phyloP scores from a whole-genome alignment of 1,140 invertebrate genomes.

The Pogonomyrmex californicus region DNA sequence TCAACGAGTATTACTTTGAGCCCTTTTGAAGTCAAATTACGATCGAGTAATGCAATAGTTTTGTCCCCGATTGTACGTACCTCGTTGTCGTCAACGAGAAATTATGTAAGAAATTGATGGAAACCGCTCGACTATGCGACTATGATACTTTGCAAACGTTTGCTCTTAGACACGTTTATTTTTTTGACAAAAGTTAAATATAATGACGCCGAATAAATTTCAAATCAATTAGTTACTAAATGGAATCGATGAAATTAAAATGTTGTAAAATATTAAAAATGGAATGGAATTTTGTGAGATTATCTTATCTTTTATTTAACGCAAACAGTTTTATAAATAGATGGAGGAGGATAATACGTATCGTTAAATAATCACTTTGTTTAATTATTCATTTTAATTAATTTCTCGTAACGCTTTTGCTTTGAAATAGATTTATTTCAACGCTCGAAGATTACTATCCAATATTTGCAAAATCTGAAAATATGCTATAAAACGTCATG shows the following conservation, averaged over 20 bases:
- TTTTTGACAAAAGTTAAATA: background rate
- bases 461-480: constrained; percentile 7
- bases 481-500: background rate
- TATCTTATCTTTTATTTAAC: background rate
- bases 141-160: background rate
- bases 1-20: constrained; percentile 70
- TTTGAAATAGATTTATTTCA: constrained; percentile 8
- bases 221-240: background rate
- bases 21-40: constrained; percentile 74
- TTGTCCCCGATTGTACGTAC: constrained; percentile 56
- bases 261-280: background rate
- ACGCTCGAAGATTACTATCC: constrained; percentile 13
- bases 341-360: background rate
- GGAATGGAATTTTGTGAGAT: background rate
- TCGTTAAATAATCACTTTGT: background rate
- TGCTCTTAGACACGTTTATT: background rate
- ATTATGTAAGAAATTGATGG: constrained; percentile 48
- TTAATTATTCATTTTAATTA: constrained; percentile 20
- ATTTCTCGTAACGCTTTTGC: constrained; percentile 18
- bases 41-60: constrained; percentile 71
- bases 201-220: background rate
- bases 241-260: background rate
- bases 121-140: background rate
- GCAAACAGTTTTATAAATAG: background rate
- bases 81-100: constrained; percentile 45